Base-by-base conservation (phyloP, 2,797 vertebrate species). In the Anniella stebbinsi region DNA sequence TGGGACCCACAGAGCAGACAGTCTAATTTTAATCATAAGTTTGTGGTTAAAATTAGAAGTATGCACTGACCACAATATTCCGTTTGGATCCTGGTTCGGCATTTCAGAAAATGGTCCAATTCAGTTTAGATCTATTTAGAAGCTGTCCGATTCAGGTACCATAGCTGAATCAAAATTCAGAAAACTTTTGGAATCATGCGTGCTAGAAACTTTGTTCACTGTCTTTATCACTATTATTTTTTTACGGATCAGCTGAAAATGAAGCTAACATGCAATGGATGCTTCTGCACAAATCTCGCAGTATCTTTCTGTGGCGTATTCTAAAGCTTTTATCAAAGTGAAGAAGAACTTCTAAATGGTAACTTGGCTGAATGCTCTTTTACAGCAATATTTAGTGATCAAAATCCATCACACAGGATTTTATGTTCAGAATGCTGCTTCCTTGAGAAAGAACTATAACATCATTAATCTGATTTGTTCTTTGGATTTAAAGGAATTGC, bases 391-490 rank as follows among this genome's bases (percentile, higher is more conserved):
- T 92, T 94, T 91, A 93, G 92, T 91, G 91, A 93, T 92, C 80
- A 95, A 90, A 93, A 94, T 93, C 51, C 81, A 93, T 88, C 92
- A 93, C 88, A 63, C 0, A 66, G 75, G 77, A 89, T 95, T 93
- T 94, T 92, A 66, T 67, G 51, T 54, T 81, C 89, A 89, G 86
- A 94, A 95, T 93, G 41, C 67, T 84, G 90, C 92, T 95, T 94
- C 48, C 80, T 82, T 45, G 76, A 84, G 87, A 69, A 94, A 88
- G 91, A 89, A 91, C 84, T 95, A 86, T 92, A 1, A 45, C 72
- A 92, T 92, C 36, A 86, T 94, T 95, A 95, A 95, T 88, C 88
- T 87, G 94, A 93, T 91, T 91, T 95, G 57, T 92, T 92, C 41
- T 91, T 88, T 30, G 45, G 80, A 93, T 94, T 96, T 94, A 94